These are phyloP conservation scores for Macrosiphum euphorbiae DNA, from an alignment of 2,888 invertebrate genomes.

Conservation along the genomic window DNA sequence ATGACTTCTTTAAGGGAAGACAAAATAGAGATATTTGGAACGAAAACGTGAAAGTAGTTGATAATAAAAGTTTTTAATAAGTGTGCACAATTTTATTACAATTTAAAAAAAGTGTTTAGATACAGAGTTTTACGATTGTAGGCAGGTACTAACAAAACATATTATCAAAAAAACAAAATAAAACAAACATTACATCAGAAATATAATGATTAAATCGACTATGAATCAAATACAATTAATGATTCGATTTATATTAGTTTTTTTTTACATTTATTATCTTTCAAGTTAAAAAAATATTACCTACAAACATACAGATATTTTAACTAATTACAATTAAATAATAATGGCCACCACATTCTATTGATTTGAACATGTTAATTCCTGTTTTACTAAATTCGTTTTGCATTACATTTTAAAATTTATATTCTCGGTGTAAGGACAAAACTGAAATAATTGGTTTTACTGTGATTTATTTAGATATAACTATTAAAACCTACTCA, in stretches of 20 bases:
- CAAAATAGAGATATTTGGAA: conserved; percentile 56
- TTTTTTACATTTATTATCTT: neutral
- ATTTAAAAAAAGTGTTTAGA: conserved; percentile 14
- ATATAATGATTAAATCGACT: neutral
- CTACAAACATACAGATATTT: neutral
- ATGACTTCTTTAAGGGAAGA: conserved; percentile 33
- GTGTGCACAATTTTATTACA: conserved; percentile 24
- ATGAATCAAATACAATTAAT: neutral
- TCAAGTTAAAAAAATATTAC: neutral
- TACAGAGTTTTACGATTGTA: conserved; percentile 7
- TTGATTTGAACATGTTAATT: neutral
- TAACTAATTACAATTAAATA: neutral
- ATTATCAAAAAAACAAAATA: neutral
- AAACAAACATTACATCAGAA: neutral
- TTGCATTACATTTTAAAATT: neutral
- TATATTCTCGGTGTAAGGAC: neutral
- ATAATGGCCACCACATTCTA: neutral
- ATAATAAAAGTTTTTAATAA: conserved; percentile 60
- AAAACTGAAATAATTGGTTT: neutral
- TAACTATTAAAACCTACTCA: neutral
- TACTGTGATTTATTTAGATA: neutral
- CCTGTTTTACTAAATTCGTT: neutral
- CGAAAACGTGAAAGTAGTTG: conserved; percentile 46
- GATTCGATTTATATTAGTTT: neutral
- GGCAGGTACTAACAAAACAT: neutral